Percentiles rank a stretch among this genome's conserved stretches.
These are phyloP conservation scores for Saimiri boliviensis DNA, from an alignment of 2,113 vertebrate species.

Conservation along the genomic window DNA sequence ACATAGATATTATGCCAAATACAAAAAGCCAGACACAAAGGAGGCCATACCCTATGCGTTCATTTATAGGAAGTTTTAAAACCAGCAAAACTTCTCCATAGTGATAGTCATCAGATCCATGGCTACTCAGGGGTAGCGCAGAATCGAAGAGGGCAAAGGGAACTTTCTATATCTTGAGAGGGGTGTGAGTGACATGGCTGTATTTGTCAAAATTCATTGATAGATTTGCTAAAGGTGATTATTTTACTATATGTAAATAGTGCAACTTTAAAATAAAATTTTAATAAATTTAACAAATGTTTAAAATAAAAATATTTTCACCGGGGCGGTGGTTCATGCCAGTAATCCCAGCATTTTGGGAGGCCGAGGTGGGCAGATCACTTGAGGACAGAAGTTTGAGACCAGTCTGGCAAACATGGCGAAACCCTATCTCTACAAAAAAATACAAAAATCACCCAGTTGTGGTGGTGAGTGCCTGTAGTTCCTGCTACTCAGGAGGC, in stretches of 20 bases:
- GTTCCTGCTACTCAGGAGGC: no score
- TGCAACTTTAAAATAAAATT: background rate
- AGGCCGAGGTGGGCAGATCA: no score
- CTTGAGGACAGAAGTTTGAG: no score
- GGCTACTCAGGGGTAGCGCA: background rate
- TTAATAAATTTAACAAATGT: background rate
- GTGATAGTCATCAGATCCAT: background rate
- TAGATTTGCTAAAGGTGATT: background rate
- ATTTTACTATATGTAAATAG: background rate
- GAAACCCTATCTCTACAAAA: no score
- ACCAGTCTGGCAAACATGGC: no score
- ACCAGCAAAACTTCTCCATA: background rate
- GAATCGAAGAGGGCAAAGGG: background rate
- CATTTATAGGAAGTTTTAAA: background rate
- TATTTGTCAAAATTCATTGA: background rate
- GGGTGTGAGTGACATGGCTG: background rate
- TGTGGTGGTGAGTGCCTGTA: no score
- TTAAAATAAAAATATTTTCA: background rate
- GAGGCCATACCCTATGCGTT: background rate
- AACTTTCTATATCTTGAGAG: background rate
- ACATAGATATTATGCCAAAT: background rate
- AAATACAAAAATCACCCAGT: no score
- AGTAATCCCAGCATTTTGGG: no score
- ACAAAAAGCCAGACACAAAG: background rate
- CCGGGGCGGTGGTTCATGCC: rapidly evolving